Evolutionary conservation across 2,888 invertebrate species (phyloP).

Genomic region (Eupithecia pulchellata): DNA sequence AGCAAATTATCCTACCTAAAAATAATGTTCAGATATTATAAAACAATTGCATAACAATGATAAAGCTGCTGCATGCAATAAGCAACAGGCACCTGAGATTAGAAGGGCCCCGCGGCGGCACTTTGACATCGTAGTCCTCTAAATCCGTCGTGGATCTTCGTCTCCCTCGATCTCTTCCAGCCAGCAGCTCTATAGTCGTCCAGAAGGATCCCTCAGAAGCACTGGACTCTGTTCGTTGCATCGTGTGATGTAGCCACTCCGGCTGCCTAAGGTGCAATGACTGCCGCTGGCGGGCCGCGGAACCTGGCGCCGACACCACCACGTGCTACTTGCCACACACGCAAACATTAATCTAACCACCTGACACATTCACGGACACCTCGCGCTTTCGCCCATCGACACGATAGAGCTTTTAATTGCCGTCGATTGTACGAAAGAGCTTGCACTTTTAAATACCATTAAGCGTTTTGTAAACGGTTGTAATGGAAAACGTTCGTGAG

Average conservation of each 20-base stretch:
- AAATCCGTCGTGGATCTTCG: slow-evolving; percentile 77
- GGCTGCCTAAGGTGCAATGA: slow-evolving; percentile 80
- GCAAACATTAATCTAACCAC: slow-evolving; percentile 78
- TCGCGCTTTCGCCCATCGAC: slow-evolving; percentile 50
- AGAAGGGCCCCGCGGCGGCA: slow-evolving; percentile 63
- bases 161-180: slow-evolving; percentile 73
- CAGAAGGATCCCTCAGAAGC: slow-evolving; percentile 84
- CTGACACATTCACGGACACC: slow-evolving; percentile 64
- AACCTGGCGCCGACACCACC: slow-evolving; percentile 61
- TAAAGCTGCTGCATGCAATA: slow-evolving; percentile 20
- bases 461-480: slow-evolving; percentile 21
- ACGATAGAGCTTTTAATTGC: slow-evolving; percentile 54
- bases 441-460: slow-evolving; percentile 24
- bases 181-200: slow-evolving; percentile 87
- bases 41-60: not conserved
- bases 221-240: slow-evolving; percentile 75
- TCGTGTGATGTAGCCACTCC: slow-evolving; percentile 64
- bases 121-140: slow-evolving; percentile 62
- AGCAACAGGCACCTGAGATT: slow-evolving; percentile 67
- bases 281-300: slow-evolving; percentile 61
- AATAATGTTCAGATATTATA: not conserved
- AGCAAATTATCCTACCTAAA: not conserved
- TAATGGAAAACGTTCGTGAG: slow-evolving; percentile 19
- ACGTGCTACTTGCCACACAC: slow-evolving; percentile 66
- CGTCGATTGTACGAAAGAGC: slow-evolving; percentile 46